Evolutionary conservation across 2,888 invertebrate genomes (phyloP).

Genomic region (Macrophya alboannulata): DNA sequence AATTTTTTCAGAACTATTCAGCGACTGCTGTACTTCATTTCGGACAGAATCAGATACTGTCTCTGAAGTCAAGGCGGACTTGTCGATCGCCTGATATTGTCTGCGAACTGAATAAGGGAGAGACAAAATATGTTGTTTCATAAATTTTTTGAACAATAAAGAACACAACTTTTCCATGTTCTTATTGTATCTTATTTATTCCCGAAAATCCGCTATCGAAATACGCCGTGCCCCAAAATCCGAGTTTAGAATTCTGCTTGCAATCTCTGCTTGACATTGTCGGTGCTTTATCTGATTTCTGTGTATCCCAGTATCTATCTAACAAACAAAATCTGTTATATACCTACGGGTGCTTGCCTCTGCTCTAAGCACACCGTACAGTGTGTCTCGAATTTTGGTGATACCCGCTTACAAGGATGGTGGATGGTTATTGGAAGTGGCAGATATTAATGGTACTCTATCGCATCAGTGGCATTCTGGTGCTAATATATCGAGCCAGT

Average conservation of each 20-base stretch:
- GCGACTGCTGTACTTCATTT: neutral
- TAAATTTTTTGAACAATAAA: neutral
- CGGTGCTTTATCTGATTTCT: neutral
- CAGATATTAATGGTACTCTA: constrained; percentile 49
- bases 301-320: neutral
- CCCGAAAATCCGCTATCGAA: neutral
- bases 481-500: constrained; percentile 38
- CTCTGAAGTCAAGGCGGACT: neutral
- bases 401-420: neutral
- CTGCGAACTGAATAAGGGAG: neutral
- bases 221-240: neutral
- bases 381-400: constrained; percentile 22
- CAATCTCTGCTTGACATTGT: neutral
- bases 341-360: neutral
- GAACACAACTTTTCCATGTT: neutral
- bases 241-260: neutral
- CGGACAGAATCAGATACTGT: neutral
- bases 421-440: constrained; percentile 33
- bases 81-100: constrained; percentile 4
- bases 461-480: constrained; percentile 35
- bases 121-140: neutral
- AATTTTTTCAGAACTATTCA: neutral
- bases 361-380: neutral
- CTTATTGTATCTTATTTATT: neutral
- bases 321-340: neutral